phyloP scores from a whole-genome alignment of 1,140 invertebrate species.

The Temnothorax curvispinosus region DNA sequence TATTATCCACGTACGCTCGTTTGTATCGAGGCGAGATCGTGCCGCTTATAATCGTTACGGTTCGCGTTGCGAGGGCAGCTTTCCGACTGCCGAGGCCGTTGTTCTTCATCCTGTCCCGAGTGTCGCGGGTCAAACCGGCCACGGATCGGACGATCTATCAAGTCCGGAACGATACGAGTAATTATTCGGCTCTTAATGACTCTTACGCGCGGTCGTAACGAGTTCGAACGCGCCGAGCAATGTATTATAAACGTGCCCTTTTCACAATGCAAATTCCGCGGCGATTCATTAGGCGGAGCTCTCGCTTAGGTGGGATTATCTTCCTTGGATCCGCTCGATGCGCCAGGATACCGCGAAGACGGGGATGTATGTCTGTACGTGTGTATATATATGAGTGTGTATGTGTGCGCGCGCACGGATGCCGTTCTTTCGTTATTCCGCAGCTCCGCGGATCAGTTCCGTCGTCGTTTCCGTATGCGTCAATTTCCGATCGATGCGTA shows the following conservation, averaged over 20 bases:
- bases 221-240: conserved; percentile 60
- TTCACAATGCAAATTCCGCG: conserved; percentile 50
- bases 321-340: not conserved
- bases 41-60: conserved; percentile 57
- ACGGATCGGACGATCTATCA: conserved; percentile 77
- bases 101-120: conserved; percentile 43
- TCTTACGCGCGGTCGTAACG: conserved; percentile 73
- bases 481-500: conserved; percentile 35
- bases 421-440: not conserved
- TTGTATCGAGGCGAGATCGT: conserved; percentile 51
- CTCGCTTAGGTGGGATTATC: conserved; percentile 33
- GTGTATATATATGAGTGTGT: not conserved
- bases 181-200: conserved; percentile 78
- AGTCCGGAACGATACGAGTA: conserved; percentile 75
- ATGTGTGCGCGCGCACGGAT: not conserved
- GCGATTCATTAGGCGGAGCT: conserved; percentile 41
- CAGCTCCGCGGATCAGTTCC: not conserved
- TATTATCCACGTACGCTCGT: conserved; percentile 58
- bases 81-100: conserved; percentile 52
- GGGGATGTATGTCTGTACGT: too few species aligned
- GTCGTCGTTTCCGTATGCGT: not conserved
- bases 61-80: conserved; percentile 49
- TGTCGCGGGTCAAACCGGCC: conserved; percentile 74
- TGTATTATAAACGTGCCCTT: conserved; percentile 60
- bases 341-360: not conserved